Percentiles rank a stretch among this genome's conserved stretches.
Conservation (phyloP, 2,888 invertebrate species). For the Calliopum simillimum region DNA sequence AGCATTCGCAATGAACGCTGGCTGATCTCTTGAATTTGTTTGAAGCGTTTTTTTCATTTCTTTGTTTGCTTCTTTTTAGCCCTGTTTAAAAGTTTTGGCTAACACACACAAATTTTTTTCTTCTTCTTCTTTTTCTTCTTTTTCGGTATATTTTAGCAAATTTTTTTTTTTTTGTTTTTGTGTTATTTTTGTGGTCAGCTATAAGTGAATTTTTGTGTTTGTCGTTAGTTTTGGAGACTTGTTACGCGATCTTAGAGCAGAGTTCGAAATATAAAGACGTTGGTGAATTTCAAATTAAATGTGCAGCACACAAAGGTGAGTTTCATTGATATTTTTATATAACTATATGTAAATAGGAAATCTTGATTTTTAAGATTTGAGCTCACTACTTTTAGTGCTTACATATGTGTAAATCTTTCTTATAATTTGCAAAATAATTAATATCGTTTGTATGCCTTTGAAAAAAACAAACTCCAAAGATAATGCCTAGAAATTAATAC, state of each 20-base stretch:
- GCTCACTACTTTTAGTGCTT: too few relatives aligned
- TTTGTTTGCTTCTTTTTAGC: constrained; percentile 15
- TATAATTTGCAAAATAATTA: too few relatives aligned
- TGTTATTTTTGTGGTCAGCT: too few relatives aligned
- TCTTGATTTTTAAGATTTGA: too few relatives aligned
- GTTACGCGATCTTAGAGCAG: neutral
- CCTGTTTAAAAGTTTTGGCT: constrained; percentile 8
- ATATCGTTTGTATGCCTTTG: too few relatives aligned
- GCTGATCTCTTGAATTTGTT: neutral
- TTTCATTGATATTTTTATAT: neutral
- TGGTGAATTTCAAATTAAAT: constrained; percentile 17
- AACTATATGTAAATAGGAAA: too few relatives aligned
- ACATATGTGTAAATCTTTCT: too few relatives aligned
- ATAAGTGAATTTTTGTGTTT: too few relatives aligned
- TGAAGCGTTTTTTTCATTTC: neutral
- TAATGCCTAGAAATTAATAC: too few relatives aligned
- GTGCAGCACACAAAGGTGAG: constrained; percentile 18
- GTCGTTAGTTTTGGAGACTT: constrained; percentile 27
- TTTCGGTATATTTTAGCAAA: neutral
- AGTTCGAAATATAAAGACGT: neutral
- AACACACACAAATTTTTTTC: neutral
- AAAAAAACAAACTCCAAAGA: too few relatives aligned
- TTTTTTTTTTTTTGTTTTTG: neutral
- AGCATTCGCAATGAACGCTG: neutral
- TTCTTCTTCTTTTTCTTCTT: neutral